Base-by-base conservation (phyloP, 2,888 invertebrate species). In the Lasioglossum malachurum region DNA sequence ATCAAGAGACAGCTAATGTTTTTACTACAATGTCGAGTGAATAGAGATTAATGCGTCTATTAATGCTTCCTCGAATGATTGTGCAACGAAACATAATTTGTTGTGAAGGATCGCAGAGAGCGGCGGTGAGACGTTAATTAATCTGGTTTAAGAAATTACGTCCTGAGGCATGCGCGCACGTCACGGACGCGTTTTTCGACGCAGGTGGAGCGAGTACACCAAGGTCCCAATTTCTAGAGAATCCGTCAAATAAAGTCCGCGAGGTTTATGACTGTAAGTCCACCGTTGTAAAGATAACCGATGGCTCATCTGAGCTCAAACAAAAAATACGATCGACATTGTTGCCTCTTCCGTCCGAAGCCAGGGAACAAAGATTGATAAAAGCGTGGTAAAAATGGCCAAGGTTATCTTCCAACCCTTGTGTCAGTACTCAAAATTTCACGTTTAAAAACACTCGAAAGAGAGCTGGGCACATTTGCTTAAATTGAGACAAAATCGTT, bases 211-310 rank as follows among this genome's bases (percentile, higher is more conserved):
- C 53, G 53, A 57, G 1, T 57, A 35, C 41, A 75, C 27, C 46
- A 19, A 80, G 64, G 46, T 23, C 46, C n/a, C 46, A 10, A 49
- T 64, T 38, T 64, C 41, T 41, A 31, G 16, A 46, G 64, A 23
- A 80, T 53, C 35, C 23, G 38, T 23, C 23, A 23, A 69, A 80
- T 53, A 80, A 46, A 49, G 57, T 49, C 19, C 27, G 72, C 0
- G 31, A 72, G 14, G 72, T 60, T 53, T 72, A 73, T 53, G 27
- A 19, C 71, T 38, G 60, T 72, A 31, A 44, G 60, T 27, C 41
- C 41, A 19, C 57, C 23, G 76, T 76, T 64, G 64, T 76, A 76
- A 76, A 76, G 64, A 67, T 76, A 46, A 76, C 64, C 31, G 67
- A 46, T 46, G 64, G 44, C 44, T 64, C 64, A 19, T 41, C 19